phyloP scores from a whole-genome alignment of 2,888 invertebrate species.

The Pseudococcus viburni region DNA sequence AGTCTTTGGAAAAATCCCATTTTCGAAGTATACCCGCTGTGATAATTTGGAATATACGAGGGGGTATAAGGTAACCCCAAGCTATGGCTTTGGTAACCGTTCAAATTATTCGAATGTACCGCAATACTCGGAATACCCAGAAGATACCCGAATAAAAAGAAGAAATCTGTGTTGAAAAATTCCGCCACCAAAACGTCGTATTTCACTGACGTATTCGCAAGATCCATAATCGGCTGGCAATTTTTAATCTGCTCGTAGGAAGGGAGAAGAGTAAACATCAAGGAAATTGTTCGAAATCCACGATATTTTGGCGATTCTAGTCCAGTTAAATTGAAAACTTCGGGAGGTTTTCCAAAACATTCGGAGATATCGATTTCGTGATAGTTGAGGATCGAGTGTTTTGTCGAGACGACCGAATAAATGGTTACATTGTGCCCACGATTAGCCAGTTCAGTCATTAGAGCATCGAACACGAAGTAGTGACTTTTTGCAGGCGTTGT shows the following conservation, averaged over 20 bases:
- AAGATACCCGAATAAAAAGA: conserved; percentile 78
- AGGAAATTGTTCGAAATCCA: not conserved
- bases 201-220: not conserved
- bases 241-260: not conserved
- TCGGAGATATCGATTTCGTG: not conserved
- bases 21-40: conserved; percentile 58
- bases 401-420: conserved; percentile 1
- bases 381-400: conserved; percentile 46
- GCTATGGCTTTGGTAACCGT: conserved; percentile 75
- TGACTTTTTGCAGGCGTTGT: conserved; percentile 59
- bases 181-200: conserved; percentile 79
- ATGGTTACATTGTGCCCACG: conserved; percentile 64
- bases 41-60: conserved; percentile 62
- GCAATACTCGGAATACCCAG: conserved; percentile 71
- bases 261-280: not conserved
- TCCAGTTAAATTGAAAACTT: not conserved
- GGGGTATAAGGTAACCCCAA: conserved; percentile 60
- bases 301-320: too few species aligned
- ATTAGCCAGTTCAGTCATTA: conserved; percentile 55
- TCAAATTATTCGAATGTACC: conserved; percentile 76
- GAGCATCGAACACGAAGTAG: conserved; percentile 59
- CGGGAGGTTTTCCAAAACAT: not conserved
- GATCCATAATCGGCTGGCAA: not conserved
- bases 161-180: conserved; percentile 81
- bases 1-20: conserved; percentile 71